These are phyloP conservation scores for Archocentrus centrarchus DNA, from an alignment of 2,113 vertebrate species.

Conservation along the genomic window DNA sequence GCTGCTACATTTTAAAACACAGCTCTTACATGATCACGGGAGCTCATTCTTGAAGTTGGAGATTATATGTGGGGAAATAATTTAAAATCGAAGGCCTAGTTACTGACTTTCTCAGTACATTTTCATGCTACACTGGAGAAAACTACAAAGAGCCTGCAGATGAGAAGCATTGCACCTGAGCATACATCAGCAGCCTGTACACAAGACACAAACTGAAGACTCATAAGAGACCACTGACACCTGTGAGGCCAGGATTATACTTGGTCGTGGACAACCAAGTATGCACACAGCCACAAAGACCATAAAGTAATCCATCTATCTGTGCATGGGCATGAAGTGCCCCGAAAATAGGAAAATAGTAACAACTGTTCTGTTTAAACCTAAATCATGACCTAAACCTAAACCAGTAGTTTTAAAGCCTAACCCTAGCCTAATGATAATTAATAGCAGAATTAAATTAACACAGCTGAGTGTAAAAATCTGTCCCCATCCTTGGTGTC, in stretches of 20 bases:
- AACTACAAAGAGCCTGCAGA: neutral
- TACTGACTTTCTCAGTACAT: neutral
- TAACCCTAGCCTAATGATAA: neutral
- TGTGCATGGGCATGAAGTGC: neutral
- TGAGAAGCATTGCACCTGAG: neutral
- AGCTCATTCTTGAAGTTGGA: neutral
- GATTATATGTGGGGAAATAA: neutral
- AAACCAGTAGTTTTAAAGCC: neutral
- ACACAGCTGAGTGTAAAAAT: neutral
- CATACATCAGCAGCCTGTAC: neutral
- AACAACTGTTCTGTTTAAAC: neutral
- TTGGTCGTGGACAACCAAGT: neutral
- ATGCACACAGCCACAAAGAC: neutral
- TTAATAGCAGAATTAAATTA: neutral
- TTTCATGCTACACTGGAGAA: neutral
- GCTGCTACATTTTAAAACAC: neutral
- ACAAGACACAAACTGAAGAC: neutral
- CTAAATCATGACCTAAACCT: neutral
- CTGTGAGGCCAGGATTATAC: neutral
- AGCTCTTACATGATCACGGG: neutral
- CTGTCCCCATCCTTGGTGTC: neutral
- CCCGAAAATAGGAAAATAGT: neutral
- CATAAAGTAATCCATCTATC: fast-evolving
- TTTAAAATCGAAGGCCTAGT: neutral
- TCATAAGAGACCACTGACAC: neutral